These are phyloP conservation scores for Leucosticte australis DNA, from an alignment of 2,113 vertebrate genomes.

Conservation along the genomic window DNA sequence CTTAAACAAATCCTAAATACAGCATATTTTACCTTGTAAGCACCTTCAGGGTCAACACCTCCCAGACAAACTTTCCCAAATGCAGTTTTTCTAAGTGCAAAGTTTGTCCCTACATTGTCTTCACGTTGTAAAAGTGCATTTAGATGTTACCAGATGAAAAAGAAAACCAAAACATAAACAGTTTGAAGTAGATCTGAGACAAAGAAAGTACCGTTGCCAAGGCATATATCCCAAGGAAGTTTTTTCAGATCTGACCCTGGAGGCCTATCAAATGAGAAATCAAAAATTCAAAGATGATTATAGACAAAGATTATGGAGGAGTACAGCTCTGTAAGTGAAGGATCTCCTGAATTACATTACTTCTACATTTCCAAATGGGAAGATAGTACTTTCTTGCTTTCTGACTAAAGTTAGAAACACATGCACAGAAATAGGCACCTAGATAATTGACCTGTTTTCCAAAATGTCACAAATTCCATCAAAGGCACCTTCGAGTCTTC, in stretches of 20 bases:
- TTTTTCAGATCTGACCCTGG: background rate
- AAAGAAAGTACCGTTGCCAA: background rate
- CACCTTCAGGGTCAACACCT: background rate
- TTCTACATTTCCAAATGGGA: background rate
- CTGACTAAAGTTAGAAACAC: constrained; percentile 33
- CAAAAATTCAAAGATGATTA: background rate
- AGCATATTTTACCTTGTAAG: background rate
- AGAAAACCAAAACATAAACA: background rate
- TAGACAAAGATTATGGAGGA: background rate
- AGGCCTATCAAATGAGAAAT: background rate
- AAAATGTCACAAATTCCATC: background rate
- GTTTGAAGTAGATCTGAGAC: background rate
- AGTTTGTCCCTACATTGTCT: background rate
- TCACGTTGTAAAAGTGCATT: background rate
- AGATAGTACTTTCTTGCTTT: background rate
- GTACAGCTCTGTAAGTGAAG: background rate
- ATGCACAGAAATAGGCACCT: constrained; percentile 20
- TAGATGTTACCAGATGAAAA: background rate
- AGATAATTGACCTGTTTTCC: constrained; percentile 51
- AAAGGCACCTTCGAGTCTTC: constrained; percentile 34
- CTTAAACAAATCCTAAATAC: background rate
- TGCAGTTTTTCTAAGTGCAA: background rate
- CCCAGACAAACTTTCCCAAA: background rate
- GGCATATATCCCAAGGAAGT: background rate
- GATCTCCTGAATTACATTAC: background rate